Evolutionary conservation across 2,797 vertebrate genomes (phyloP).

Genomic region (Pristis pectinata): DNA sequence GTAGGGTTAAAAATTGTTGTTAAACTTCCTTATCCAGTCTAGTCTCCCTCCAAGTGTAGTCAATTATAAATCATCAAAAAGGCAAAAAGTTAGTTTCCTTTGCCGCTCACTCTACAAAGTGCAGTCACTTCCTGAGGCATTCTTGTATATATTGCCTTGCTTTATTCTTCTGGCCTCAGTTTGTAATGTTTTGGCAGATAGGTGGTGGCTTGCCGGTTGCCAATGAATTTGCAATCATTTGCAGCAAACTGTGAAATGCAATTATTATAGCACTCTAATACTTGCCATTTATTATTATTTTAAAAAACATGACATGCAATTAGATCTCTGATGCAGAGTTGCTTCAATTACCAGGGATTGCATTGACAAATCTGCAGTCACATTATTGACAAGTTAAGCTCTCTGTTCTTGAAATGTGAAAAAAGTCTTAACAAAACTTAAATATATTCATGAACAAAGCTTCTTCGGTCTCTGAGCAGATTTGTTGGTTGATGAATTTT

Average conservation of each 20-base stretch:
- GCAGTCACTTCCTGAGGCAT: not conserved
- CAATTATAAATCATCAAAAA: not conserved
- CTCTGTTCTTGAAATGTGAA: conserved; percentile 9
- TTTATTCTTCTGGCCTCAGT: not conserved
- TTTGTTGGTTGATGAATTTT: conserved; percentile 18
- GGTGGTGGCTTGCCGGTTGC: not conserved
- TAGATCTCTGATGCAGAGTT: not conserved
- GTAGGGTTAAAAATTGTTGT: not conserved
- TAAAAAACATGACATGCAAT: not conserved
- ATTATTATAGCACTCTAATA: not conserved
- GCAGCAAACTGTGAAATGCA: not conserved
- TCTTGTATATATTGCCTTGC: not conserved
- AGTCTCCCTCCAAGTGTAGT: not conserved
- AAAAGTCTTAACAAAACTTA: not conserved
- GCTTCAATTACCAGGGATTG: not conserved
- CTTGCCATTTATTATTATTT: not conserved
- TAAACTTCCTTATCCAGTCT: not conserved
- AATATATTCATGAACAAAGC: conserved; percentile 20
- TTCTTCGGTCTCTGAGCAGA: conserved; percentile 14
- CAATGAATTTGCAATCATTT: conserved; percentile 21
- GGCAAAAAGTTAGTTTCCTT: not conserved
- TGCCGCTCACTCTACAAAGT: not conserved
- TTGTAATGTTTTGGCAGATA: not conserved
- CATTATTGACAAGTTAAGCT: not conserved
- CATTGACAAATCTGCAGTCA: not conserved